These are phyloP conservation scores for Enteromius treurensis DNA, from an alignment of 2,797 vertebrate species.

Conservation along the genomic window DNA sequence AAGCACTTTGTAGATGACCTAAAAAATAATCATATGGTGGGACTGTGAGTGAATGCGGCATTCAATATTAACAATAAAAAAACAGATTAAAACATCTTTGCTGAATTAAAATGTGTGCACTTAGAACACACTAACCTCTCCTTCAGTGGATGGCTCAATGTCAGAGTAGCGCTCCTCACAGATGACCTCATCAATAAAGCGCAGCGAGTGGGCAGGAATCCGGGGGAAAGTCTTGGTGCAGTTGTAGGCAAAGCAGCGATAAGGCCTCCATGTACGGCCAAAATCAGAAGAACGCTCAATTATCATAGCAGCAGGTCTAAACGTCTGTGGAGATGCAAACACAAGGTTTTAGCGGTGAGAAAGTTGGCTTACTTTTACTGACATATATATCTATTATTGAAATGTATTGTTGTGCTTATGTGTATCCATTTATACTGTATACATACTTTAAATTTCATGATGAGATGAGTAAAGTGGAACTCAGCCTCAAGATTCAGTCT, in stretches of 20 bases:
- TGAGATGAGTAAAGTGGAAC: conserved; percentile 90
- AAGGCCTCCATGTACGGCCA: conserved; percentile 83
- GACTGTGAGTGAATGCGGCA: neutral
- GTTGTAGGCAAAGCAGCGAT: conserved; percentile 87
- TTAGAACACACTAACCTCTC: conserved; percentile 75
- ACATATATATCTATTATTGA: neutral
- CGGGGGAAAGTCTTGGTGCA: conserved; percentile 83
- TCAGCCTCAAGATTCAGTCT: conserved; percentile 85
- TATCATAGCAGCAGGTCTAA: conserved; percentile 86
- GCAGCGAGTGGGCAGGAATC: conserved; percentile 69
- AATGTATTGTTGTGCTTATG: neutral
- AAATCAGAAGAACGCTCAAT: conserved; percentile 85
- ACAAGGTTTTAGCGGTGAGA: neutral
- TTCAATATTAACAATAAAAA: conserved; percentile 17
- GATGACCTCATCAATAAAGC: conserved; percentile 81
- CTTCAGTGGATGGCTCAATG: conserved; percentile 86
- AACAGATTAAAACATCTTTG: neutral
- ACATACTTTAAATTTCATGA: conserved; percentile 89
- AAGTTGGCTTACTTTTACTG: neutral
- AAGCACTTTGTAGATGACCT: conserved; percentile 93
- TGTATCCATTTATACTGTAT: neutral
- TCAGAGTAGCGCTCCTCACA: conserved; percentile 89
- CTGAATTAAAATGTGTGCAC: neutral
- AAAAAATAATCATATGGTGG: conserved; percentile 22
- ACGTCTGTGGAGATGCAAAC: conserved; percentile 75